Conservation (phyloP, 2,797 vertebrate genomes). For the Coregonus suidteri region DNA sequence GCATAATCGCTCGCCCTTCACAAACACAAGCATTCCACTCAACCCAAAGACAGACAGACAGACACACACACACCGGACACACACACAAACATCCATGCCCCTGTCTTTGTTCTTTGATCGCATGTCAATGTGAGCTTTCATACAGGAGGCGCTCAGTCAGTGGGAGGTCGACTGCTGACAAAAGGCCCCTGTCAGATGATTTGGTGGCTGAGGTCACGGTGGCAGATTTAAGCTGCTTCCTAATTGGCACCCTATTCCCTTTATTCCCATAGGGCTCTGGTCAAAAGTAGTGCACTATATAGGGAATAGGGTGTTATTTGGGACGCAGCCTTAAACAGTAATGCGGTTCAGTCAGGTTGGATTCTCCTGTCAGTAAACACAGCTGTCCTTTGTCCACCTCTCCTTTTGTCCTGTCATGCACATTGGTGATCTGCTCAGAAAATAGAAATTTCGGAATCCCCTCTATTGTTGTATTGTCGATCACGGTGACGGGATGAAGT, state of each 20-base stretch:
- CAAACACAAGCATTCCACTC: not conserved
- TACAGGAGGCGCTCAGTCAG: constrained; percentile 29
- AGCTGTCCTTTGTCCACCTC: constrained; percentile 14
- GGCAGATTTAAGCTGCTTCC: not conserved
- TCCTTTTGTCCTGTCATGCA: constrained; percentile 25
- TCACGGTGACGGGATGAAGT: constrained; percentile 6
- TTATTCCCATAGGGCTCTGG: no score
- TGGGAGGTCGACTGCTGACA: constrained; percentile 42
- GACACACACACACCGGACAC: constrained; percentile 24
- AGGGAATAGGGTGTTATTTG: not conserved
- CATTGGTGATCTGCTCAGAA: constrained; percentile 16
- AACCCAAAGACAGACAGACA: not conserved
- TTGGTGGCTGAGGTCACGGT: not conserved
- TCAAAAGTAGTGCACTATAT: no score
- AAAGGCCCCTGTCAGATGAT: constrained; percentile 28
- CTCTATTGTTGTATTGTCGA: not conserved
- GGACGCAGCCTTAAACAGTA: not conserved
- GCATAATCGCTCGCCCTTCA: not conserved
- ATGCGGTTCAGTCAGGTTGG: constrained; percentile 23
- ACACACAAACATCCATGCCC: constrained; percentile 19
- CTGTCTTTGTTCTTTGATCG: not conserved
- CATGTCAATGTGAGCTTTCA: constrained; percentile 34
- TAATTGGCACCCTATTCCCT: no score
- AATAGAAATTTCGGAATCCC: not conserved
- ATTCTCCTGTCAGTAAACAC: constrained; percentile 18